Conservation (phyloP, 2,888 invertebrate species). For the Drosophila lacicola region DNA sequence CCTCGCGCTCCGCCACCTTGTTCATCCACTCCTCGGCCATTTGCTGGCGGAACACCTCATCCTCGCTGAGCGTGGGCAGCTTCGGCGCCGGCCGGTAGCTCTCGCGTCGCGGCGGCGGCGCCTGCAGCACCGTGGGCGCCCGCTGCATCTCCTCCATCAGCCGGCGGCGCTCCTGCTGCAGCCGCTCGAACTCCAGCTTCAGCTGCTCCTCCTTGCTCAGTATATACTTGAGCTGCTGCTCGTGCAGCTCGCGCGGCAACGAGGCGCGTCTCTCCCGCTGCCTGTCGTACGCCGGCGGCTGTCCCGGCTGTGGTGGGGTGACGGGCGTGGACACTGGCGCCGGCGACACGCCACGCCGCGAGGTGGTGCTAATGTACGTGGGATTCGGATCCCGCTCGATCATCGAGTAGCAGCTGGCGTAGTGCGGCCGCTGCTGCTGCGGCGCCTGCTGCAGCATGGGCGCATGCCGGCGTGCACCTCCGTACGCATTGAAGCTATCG, state of each 20-base stretch:
- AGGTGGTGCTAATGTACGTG: constrained; percentile 81
- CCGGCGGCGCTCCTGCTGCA: constrained; percentile 87
- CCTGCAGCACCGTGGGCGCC: constrained; percentile 59
- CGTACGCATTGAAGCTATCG: constrained; percentile 79
- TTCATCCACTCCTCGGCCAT: constrained; percentile 94
- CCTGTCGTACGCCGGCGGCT: constrained; percentile 69
- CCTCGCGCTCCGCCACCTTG: constrained; percentile 91
- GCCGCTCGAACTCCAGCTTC: constrained; percentile 87
- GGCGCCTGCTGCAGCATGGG: constrained; percentile 79
- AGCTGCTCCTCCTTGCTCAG: constrained; percentile 89
- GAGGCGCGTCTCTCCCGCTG: constrained; percentile 85
- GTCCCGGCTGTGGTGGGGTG: constrained; percentile 9
- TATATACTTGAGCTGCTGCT: constrained; percentile 88
- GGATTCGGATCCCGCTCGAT: constrained; percentile 84
- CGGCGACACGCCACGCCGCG: constrained; percentile 77
- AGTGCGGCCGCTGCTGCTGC: constrained; percentile 73
- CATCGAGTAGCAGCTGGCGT: constrained; percentile 83
- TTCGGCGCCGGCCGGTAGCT: constrained; percentile 77
- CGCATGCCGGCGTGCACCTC: constrained; percentile 72
- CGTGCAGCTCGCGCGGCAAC: constrained; percentile 87
- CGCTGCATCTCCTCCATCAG: constrained; percentile 82
- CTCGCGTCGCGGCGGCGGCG: constrained; percentile 74
- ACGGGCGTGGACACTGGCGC: constrained; percentile 16
- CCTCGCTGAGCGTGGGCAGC: constrained; percentile 88
- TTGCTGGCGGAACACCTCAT: constrained; percentile 90